These are phyloP conservation scores for Cetoscarus ocellatus DNA, from an alignment of 2,797 vertebrate genomes.

Conservation along the genomic window DNA sequence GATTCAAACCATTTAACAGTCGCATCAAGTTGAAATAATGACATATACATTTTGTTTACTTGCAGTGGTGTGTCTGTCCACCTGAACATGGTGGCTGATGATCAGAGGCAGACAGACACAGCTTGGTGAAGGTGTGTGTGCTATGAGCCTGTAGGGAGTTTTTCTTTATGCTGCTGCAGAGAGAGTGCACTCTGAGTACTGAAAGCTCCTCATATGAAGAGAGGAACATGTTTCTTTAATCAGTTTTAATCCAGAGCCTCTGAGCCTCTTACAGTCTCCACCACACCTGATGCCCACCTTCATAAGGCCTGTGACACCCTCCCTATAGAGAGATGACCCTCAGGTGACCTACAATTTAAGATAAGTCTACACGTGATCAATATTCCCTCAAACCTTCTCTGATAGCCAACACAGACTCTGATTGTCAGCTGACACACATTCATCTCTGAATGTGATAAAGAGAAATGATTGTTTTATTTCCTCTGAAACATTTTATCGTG, in stretches of 20 bases:
- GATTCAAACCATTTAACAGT: too few relatives aligned
- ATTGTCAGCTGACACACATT: too few relatives aligned
- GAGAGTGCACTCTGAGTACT: neutral
- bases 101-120: neutral
- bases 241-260: conserved; percentile 27
- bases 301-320: neutral
- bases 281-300: conserved; percentile 22
- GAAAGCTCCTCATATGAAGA: conserved; percentile 21
- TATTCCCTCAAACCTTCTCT: neutral
- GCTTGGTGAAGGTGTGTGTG: neutral
- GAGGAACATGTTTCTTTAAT: conserved; percentile 19
- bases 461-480: neutral
- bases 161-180: neutral
- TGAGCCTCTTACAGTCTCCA: conserved; percentile 26
- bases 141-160: neutral
- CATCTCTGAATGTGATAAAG: too few relatives aligned
- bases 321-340: conserved; percentile 10
- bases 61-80: too few relatives aligned
- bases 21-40: too few relatives aligned
- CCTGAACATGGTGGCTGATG: too few relatives aligned
- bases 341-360: neutral
- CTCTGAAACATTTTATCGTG: too few relatives aligned
- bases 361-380: too few relatives aligned
- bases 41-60: too few relatives aligned
- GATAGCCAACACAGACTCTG: neutral